A percentile compares a stretch with the other conserved stretches of the same genome.
Evolutionary conservation across 2,113 vertebrate species (phyloP).

Genomic region (Xyliphius kryptos): DNA sequence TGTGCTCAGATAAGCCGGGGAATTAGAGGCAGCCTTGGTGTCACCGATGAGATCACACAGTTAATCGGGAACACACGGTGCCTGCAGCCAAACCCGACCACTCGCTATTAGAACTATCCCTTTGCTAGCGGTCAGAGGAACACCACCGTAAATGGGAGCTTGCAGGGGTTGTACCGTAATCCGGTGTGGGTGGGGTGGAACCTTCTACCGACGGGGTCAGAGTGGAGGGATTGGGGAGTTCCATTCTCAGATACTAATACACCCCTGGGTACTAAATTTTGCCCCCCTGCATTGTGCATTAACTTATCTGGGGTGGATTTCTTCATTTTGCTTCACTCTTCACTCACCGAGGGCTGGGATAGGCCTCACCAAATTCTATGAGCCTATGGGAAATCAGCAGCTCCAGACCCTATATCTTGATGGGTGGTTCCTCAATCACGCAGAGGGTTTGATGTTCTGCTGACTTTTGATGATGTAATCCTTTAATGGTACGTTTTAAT

Average conservation of each 20-base stretch:
- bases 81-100: neutral
- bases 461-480: no score
- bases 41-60: conserved; percentile 33
- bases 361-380: no score
- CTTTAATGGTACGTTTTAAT: no score
- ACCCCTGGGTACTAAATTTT: no score
- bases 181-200: neutral
- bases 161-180: neutral
- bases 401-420: no score
- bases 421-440: no score
- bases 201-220: neutral
- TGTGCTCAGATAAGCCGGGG: conserved; percentile 61
- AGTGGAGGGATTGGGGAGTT: neutral
- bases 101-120: conserved; percentile 18
- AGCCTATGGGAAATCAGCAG: no score
- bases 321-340: no score
- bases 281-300: no score
- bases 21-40: conserved; percentile 55
- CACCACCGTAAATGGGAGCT: neutral
- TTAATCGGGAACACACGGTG: conserved; percentile 18
- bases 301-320: no score
- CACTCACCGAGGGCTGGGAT: no score
- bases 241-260: neutral
- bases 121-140: neutral
- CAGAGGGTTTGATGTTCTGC: no score